Percentiles rank a stretch among this genome's conserved stretches.
Conservation (phyloP, 2,113 vertebrate genomes). For the Cynopterus brachyotis region DNA sequence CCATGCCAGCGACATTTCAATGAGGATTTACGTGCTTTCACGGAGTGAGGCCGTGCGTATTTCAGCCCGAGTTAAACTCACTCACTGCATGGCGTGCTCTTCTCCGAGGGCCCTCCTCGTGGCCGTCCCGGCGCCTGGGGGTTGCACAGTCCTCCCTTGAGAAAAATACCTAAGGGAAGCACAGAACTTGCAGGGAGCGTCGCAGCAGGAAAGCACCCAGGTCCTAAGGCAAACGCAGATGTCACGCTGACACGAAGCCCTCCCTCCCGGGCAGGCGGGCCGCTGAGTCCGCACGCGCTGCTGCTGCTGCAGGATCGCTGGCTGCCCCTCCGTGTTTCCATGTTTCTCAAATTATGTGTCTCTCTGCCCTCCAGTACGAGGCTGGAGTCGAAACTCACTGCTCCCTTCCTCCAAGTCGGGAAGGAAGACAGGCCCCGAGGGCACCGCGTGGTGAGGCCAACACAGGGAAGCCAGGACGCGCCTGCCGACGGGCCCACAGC, state of each 20-base stretch:
- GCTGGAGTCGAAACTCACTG: slow-evolving; percentile 1
- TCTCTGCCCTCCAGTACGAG: background rate
- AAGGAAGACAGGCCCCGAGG: background rate
- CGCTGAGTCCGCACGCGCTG: background rate
- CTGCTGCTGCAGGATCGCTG: background rate
- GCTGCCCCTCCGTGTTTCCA: background rate
- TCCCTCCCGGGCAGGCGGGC: background rate
- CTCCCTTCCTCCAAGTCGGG: background rate
- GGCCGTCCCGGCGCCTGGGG: background rate
- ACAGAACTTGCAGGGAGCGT: background rate
- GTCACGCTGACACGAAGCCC: background rate
- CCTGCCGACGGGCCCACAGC: background rate
- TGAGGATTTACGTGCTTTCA: background rate
- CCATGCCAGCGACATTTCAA: background rate
- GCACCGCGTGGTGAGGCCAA: background rate
- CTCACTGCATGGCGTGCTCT: background rate
- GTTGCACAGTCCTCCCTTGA: background rate
- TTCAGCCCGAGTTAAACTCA: background rate
- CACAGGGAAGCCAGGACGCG: background rate
- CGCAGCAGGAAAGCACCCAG: background rate
- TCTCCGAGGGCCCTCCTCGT: background rate
- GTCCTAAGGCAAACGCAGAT: background rate
- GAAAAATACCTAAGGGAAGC: background rate
- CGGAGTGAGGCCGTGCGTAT: background rate
- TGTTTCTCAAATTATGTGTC: background rate